Percentiles rank a stretch among this genome's conserved stretches.
Conservation (phyloP, 2,113 vertebrate genomes). For the Mastomys natalensis region DNA sequence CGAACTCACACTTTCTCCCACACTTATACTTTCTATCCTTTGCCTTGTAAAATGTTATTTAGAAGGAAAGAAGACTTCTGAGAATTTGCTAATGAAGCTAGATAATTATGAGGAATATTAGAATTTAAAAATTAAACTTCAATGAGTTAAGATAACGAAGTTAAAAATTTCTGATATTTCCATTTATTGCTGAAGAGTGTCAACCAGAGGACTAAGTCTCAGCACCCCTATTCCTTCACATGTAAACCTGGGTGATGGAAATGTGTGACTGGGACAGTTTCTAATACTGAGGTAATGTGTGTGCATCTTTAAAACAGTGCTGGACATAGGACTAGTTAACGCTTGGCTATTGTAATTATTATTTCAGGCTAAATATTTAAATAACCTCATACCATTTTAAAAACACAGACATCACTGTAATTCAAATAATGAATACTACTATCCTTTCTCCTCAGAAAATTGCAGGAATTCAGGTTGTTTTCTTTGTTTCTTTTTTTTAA, state of each 20-base stretch:
- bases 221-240: background rate
- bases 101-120: conserved; percentile 1
- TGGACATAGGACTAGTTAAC: background rate
- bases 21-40: background rate
- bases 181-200: background rate
- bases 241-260: background rate
- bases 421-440: background rate
- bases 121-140: conserved; percentile 22
- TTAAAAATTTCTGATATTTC: background rate
- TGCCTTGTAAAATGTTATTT: background rate
- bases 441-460: background rate
- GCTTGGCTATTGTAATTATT: background rate
- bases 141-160: background rate
- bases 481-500: conserved; percentile 16
- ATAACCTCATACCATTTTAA: background rate
- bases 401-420: background rate
- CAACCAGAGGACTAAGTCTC: background rate
- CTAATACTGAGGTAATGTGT: background rate
- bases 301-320: background rate
- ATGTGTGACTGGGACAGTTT: background rate
- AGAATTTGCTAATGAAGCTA: conserved; percentile 21
- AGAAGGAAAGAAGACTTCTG: background rate
- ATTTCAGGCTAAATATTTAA: background rate
- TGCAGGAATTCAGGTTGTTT: background rate
- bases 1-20: conserved; percentile 15